Evolutionary conservation across 2,888 invertebrate genomes (phyloP).

Genomic region (Slavum lentiscoides): DNA sequence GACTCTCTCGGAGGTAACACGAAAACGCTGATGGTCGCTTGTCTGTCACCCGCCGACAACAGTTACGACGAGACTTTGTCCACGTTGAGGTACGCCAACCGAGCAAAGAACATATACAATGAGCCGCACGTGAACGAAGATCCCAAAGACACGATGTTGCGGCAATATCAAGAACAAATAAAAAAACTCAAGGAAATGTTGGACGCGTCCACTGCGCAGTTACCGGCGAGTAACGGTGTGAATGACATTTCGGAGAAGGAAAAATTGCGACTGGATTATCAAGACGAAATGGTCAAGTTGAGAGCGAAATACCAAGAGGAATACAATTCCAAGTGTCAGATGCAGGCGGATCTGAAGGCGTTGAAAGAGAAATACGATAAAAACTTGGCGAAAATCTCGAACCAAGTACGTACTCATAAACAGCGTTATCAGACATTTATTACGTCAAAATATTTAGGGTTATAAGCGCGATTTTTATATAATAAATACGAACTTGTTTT

Average conservation of each 20-base stretch:
- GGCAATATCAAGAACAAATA: slow-evolving; percentile 85
- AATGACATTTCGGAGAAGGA: slow-evolving; percentile 56
- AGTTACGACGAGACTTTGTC: slow-evolving; percentile 84
- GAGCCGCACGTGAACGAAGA: slow-evolving; percentile 85
- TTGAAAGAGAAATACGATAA: slow-evolving; percentile 65
- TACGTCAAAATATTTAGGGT: not conserved
- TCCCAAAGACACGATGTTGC: slow-evolving; percentile 83
- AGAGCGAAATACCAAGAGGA: slow-evolving; percentile 65
- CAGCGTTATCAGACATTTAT: not conserved
- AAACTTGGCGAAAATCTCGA: slow-evolving; percentile 59
- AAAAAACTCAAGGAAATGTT: slow-evolving; percentile 68
- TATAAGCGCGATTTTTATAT: not conserved
- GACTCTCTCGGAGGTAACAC: slow-evolving; percentile 86
- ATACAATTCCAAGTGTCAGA: slow-evolving; percentile 64
- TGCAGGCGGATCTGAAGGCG: slow-evolving; percentile 67
- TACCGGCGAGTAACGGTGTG: not conserved
- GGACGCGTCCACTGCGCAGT: slow-evolving; percentile 58
- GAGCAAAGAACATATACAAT: slow-evolving; percentile 85
- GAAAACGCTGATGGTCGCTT: slow-evolving; percentile 85
- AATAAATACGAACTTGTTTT: no score
- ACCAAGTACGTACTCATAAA: slow-evolving; percentile 42
- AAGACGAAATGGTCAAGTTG: slow-evolving; percentile 63
- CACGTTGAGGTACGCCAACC: slow-evolving; percentile 79
- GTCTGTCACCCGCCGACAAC: slow-evolving; percentile 78
- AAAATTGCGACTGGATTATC: slow-evolving; percentile 63